Evolutionary conservation across 2,888 invertebrate genomes (phyloP), one percentile per base, ranked within the genome.

Genomic region (Philopedon plagiatum): DNA sequence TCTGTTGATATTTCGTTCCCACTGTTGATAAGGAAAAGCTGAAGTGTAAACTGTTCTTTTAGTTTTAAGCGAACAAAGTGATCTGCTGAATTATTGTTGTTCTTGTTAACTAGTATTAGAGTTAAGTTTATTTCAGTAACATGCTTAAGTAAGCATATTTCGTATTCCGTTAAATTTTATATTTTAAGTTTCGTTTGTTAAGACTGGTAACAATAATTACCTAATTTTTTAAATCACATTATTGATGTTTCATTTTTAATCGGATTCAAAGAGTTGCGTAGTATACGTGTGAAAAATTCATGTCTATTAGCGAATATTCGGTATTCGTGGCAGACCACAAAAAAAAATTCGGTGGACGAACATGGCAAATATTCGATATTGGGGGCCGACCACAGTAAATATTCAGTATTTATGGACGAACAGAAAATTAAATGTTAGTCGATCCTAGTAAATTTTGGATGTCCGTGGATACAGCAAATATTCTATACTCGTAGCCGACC

Each of bases 171-270:
- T 61, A 18, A 11, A 5, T 15, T 32, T 51, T 34, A 13, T 63
- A 49, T 21, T 34, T 29, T 61, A 46, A 26, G 26, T 39, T 63
- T 49, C 29, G 51, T 51, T 51, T 63, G 39, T 63, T 37, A 63
- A 63, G 51, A 51, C 37, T 63, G 63, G 63, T 63, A 63, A 37
- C 3, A 49, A 63, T 51, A 63, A 63, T 49, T 63, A 63, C 63
- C 63, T 63, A 7, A n/a, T 63, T 63, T 63, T 63, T 37, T 26
- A 41, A 39, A 15, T 8, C 13, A 23, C 3, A 41, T 41, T 54
- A n/a, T 54, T 5, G 13, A 29, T 44, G 18, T 44, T 9, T 44
- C 19, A 9, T 44, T 44, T 44, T 44, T 44, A 2, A 9, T n/a
- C n/a, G n/a, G n/a, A n/a, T n/a, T n/a, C n/a, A n/a, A n/a, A n/a